Percentiles rank a stretch among this genome's conserved stretches.
These are phyloP conservation scores for Homarus gammarus DNA, from an alignment of 2,888 invertebrate species.

Conservation along the genomic window DNA sequence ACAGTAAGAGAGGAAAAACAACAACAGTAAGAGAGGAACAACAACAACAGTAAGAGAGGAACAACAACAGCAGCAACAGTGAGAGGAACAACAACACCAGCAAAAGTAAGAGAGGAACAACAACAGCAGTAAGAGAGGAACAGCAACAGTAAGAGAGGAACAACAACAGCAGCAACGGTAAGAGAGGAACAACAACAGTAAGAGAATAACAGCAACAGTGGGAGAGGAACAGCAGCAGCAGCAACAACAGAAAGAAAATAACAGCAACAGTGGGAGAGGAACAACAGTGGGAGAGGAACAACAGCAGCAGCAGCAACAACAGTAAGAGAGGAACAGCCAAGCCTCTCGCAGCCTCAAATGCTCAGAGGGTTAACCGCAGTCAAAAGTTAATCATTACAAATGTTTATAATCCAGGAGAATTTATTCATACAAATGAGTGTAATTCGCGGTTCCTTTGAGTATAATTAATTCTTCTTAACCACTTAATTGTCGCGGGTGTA, in stretches of 20 bases:
- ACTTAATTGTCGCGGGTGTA: background rate
- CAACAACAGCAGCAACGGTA: too few species aligned
- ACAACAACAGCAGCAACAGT: too few species aligned
- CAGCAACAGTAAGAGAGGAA: background rate
- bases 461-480: slow-evolving; percentile 35
- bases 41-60: too few species aligned
- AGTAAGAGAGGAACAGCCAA: background rate
- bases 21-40: too few species aligned
- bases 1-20: background rate
- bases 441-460: background rate
- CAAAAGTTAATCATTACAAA: slow-evolving; percentile 24
- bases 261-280: too few species aligned
- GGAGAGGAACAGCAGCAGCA: too few species aligned
- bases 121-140: background rate
- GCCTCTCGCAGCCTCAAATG: background rate
- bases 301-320: too few species aligned
- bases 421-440: background rate
- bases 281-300: too few species aligned
- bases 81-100: background rate
- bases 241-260: too few species aligned
- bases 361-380: slow-evolving; percentile 23
- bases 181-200: too few species aligned
- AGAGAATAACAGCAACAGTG: too few species aligned
- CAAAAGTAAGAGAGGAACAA: background rate
- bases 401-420: background rate